Conservation (phyloP, 2,113 vertebrate species). For the Vidua chalybeata region DNA sequence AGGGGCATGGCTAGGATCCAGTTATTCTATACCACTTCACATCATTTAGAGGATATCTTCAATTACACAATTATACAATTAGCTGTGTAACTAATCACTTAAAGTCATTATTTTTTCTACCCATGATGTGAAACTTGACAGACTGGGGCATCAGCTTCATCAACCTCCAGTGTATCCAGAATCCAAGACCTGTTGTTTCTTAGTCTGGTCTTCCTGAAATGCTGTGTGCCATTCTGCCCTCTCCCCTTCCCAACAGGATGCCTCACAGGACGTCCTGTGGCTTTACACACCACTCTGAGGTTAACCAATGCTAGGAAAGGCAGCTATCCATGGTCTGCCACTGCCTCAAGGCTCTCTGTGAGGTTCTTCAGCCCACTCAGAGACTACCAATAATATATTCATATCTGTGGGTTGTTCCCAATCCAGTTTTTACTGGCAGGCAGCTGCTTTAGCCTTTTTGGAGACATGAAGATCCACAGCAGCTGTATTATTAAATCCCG, state of each 20-base stretch:
- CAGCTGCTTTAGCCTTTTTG: constrained; percentile 2
- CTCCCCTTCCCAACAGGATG: background rate
- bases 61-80: background rate
- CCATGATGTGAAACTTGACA: background rate
- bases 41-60: rapidly evolving
- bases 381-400: background rate
- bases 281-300: background rate
- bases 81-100: background rate
- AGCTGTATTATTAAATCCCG: background rate
- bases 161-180: background rate
- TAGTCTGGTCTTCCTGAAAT: rapidly evolving
- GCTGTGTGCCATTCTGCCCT: background rate
- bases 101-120: background rate
- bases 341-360: background rate
- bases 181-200: background rate
- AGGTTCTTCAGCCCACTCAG: background rate
- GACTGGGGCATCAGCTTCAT: background rate
- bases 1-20: rapidly evolving
- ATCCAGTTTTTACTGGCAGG: background rate
- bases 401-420: background rate
- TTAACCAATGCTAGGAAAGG: background rate
- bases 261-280: background rate
- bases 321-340: background rate
- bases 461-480: background rate
- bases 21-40: background rate